phyloP scores from a whole-genome alignment of 2,888 invertebrate genomes.

The Allolobophora icterica region DNA sequence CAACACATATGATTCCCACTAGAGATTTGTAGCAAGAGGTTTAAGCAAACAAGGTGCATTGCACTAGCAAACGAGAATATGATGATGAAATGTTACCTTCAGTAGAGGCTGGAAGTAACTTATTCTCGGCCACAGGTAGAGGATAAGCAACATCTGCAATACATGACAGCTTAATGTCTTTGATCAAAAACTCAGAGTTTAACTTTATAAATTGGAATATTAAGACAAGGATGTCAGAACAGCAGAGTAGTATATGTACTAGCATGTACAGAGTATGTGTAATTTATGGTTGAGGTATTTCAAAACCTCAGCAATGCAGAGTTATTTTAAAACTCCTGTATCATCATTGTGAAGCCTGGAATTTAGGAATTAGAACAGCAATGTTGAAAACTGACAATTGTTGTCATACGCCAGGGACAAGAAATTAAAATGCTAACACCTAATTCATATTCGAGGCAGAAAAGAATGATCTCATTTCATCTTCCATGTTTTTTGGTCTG shows the following conservation, averaged over 20 bases:
- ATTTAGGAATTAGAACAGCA: too few relatives aligned
- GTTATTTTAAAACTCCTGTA: too few relatives aligned
- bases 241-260: neutral
- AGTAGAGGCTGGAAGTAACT: neutral
- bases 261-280: neutral
- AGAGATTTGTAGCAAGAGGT: neutral
- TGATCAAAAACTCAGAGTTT: neutral
- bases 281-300: neutral
- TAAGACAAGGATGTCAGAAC: neutral
- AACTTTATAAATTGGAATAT: neutral
- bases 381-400: too few relatives aligned
- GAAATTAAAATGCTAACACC: too few relatives aligned
- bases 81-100: constrained; percentile 21
- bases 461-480: too few relatives aligned
- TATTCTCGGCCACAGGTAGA: neutral
- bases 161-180: neutral
- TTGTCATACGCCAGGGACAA: too few relatives aligned
- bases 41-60: neutral
- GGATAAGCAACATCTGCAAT: constrained; percentile 22
- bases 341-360: too few relatives aligned
- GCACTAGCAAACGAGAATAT: neutral
- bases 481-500: too few relatives aligned
- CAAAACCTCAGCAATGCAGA: neutral
- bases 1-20: neutral
- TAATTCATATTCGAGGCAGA: too few relatives aligned